These are phyloP conservation scores for Drosophila nigromelanica DNA, from an alignment of 1,140 invertebrate genomes.

Conservation along the genomic window DNA sequence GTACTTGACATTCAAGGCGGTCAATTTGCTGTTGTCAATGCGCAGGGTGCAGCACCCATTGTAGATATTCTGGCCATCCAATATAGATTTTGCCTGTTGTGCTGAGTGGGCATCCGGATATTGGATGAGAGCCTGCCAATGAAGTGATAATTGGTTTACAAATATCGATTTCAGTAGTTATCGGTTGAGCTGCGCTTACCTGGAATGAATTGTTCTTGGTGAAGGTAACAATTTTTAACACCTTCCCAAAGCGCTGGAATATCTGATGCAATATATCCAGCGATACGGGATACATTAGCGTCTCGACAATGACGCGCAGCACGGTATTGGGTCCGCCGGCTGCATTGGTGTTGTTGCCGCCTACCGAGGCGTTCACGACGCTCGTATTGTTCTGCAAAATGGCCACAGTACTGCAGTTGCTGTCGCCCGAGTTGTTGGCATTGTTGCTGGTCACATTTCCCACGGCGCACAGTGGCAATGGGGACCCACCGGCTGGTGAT, in stretches of 20 bases:
- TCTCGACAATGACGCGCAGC: constrained; percentile 98
- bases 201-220: constrained; percentile 99
- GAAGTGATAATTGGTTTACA: constrained; percentile 1
- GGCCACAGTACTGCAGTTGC: constrained; percentile 65
- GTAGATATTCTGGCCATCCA: constrained; percentile 99
- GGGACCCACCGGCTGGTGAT: constrained; percentile 81
- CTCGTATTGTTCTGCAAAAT: constrained; percentile 83
- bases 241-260: constrained; percentile 98
- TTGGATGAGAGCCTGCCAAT: constrained; percentile 96
- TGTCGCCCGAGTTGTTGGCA: constrained; percentile 68
- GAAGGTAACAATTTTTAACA: constrained; percentile 99
- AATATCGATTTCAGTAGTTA: background rate
- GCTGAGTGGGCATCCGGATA: constrained; percentile 98
- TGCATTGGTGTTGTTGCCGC: constrained; percentile 85
- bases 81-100: constrained; percentile 96
- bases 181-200: constrained; percentile 31
- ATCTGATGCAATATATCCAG: constrained; percentile 98
- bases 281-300: constrained; percentile 99
- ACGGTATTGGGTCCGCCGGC: constrained; percentile 98
- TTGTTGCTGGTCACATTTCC: constrained; percentile 62
- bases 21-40: constrained; percentile 99
- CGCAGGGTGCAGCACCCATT: constrained; percentile 99
- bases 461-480: constrained; percentile 76
- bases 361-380: constrained; percentile 60
- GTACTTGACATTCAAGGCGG: constrained; percentile 98